These are phyloP conservation scores for Tachuris rubrigastra DNA, from an alignment of 2,113 vertebrate genomes.

Conservation along the genomic window DNA sequence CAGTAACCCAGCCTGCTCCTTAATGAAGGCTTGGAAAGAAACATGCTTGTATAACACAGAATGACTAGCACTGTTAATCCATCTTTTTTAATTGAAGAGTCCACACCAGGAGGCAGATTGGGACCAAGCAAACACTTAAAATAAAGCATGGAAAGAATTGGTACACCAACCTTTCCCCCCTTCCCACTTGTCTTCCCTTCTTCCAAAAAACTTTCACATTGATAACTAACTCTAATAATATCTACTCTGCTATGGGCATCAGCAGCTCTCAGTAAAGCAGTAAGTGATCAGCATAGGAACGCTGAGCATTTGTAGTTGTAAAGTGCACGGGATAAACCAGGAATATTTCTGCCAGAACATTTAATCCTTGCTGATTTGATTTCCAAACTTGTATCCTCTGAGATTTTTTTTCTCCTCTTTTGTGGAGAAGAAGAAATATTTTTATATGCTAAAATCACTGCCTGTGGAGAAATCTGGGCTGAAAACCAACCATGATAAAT, in stretches of 20 bases:
- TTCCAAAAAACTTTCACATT: not conserved
- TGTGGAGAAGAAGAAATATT: not conserved
- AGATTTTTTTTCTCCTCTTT: not conserved
- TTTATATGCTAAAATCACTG: not conserved
- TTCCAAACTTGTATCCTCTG: not conserved
- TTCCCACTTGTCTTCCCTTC: not conserved
- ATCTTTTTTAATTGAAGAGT: not conserved
- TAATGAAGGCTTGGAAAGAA: not conserved
- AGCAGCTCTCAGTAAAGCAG: not conserved
- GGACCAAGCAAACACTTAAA: not conserved
- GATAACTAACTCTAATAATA: not conserved
- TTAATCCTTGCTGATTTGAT: not conserved
- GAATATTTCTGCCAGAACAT: not conserved
- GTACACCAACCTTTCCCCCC: not conserved
- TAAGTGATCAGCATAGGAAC: not conserved
- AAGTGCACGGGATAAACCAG: not conserved
- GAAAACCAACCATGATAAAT: conserved; percentile 22
- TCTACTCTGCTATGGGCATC: not conserved
- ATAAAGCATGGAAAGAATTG: not conserved
- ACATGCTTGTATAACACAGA: not conserved
- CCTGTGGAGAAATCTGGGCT: conserved; percentile 36
- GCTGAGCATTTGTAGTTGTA: not conserved
- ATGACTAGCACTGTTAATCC: not conserved
- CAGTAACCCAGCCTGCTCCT: not conserved
- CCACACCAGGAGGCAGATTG: not conserved